These are phyloP conservation scores for Eriosoma lanigerum DNA, from an alignment of 1,140 invertebrate genomes.

Conservation along the genomic window DNA sequence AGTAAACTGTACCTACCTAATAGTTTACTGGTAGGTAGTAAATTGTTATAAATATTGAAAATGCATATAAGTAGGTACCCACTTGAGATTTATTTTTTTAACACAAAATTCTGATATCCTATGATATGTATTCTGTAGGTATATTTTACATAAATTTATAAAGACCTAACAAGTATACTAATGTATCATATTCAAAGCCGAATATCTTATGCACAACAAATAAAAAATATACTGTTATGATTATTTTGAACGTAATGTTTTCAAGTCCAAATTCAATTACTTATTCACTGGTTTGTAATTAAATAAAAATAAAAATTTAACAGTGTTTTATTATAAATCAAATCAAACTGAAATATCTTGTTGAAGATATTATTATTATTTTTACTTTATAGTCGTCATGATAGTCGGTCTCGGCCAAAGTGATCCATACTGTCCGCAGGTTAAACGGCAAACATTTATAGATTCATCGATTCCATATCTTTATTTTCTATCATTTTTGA, in stretches of 20 bases:
- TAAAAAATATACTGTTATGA: too few relatives aligned
- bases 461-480: conserved; percentile 53
- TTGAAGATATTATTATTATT: not conserved
- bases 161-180: too few relatives aligned
- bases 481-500: conserved; percentile 52
- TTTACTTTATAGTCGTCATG: conserved; percentile 58
- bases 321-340: not conserved
- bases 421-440: conserved; percentile 68
- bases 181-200: too few relatives aligned
- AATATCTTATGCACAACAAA: too few relatives aligned
- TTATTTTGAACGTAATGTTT: not conserved
- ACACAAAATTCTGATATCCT: too few relatives aligned
- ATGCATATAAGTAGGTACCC: too few relatives aligned
- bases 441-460: conserved; percentile 64
- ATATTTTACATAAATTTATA: too few relatives aligned
- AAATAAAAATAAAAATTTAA: not conserved
- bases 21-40: too few relatives aligned
- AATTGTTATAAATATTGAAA: too few relatives aligned
- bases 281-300: not conserved
- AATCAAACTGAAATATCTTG: not conserved
- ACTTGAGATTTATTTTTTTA: too few relatives aligned
- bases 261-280: conserved; percentile 6
- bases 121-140: too few relatives aligned
- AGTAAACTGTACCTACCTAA: too few relatives aligned
- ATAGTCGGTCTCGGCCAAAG: conserved; percentile 74